Evolutionary conservation across 2,113 vertebrate species (phyloP), one percentile per base, ranked within the genome.

Genomic region (Nansenia antarctica): DNA sequence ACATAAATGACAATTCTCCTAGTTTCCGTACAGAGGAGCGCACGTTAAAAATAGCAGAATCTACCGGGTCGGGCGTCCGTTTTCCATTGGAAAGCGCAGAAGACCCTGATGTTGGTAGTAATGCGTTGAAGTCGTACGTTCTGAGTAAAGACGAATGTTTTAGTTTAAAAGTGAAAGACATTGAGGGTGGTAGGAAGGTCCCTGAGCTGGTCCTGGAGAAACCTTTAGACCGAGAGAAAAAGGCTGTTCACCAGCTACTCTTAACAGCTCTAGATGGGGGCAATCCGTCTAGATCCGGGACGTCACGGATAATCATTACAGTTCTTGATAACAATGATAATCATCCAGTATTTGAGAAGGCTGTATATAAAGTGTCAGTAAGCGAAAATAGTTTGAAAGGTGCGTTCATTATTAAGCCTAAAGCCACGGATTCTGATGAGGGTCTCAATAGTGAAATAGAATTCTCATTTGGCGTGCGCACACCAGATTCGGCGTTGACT

Each of bases 311-410:
- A 70, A 89, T 71, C 0, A 81, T 98, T 49, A 88, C 71, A 0
- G 89, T 98, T 22, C 80, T 95, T 54, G 96, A 98, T 57, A 88
- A 14, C 27, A 97, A 96, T 70, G 95, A 98, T 77, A 96, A 98
- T 9, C n/a, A 92, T 9, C 95, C 97, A 0, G 63, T 92, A 0
- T 98, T 96, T 67, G 80, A 92, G 9, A 87, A 93, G 12, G 73
- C 88, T 0, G 15, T 88, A 0, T 96, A 95, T 70, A 94, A 92
- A 76, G 87, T 95, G 0, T 82, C 83, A 0, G 42, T 97, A 5
- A 20, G 69, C 8, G 96, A 96, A 84, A 93, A 92, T 0, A 79
- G 87, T 15, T 0, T 78, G 0, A 69, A 83, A 53, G 93, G 91
- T 0, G 89, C 85, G 7, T 27, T 88, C 42, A 82, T 96, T 49